Conservation (phyloP, 2,888 invertebrate species). For the Drosophila antonietae region DNA sequence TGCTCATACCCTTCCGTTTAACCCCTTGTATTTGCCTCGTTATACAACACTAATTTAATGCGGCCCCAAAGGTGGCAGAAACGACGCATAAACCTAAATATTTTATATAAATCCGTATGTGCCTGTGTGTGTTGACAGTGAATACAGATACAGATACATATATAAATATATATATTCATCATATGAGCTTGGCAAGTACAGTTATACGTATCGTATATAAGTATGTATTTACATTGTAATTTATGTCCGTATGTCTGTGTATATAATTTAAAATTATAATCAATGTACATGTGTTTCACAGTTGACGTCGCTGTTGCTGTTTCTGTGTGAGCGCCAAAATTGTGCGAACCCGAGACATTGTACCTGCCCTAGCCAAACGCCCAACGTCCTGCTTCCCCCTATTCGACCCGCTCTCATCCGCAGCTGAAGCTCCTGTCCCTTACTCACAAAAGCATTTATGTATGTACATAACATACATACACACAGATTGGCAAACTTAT, state of each 20-base stretch:
- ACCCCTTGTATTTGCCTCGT: conserved; percentile 40
- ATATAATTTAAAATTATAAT: conserved; percentile 82
- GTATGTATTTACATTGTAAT: conserved; percentile 30
- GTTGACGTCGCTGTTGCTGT: conserved; percentile 18
- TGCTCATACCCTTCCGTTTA: conserved; percentile 20
- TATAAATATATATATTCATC: conserved; percentile 42
- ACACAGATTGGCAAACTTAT: conserved; percentile 55
- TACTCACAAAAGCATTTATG: conserved; percentile 31
- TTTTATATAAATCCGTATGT: conserved; percentile 53
- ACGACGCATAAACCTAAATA: conserved; percentile 73
- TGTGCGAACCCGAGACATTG: conserved; percentile 76
- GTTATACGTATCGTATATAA: conserved; percentile 46
- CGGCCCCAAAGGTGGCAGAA: conserved; percentile 60
- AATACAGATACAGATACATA: conserved; percentile 20
- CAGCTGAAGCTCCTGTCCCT: conserved; percentile 69
- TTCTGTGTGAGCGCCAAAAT: conserved; percentile 67
- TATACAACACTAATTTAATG: conserved; percentile 75
- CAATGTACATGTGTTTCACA: conserved; percentile 60
- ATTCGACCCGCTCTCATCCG: conserved; percentile 11
- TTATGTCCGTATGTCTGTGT: conserved; percentile 39
- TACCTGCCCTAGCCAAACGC: conserved; percentile 44
- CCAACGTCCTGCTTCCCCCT: conserved; percentile 3
- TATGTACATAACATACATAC: conserved; percentile 10
- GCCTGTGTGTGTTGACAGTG: conserved; percentile 38
- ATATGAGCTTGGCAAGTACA: conserved; percentile 72